Evolutionary conservation across 2,113 vertebrate genomes (phyloP).

Genomic region (Heptranchias perlo): DNA sequence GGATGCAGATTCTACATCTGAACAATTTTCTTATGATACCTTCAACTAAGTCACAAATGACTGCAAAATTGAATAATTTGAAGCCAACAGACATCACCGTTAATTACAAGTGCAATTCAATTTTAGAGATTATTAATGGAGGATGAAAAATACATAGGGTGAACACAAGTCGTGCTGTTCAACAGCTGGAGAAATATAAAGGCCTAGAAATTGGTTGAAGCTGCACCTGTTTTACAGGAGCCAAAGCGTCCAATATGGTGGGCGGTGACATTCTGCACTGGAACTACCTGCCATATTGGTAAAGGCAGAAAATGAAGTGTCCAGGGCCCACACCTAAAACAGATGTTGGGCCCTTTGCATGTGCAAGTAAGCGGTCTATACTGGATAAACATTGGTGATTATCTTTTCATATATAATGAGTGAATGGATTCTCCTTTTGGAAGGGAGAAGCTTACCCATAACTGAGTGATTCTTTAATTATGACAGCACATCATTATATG

Average conservation of each 20-base stretch:
- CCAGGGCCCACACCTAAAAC: neutral
- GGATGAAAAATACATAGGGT: neutral
- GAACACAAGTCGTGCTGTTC: neutral
- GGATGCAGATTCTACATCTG: too few relatives aligned
- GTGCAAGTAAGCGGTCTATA: neutral
- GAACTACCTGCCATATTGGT: neutral
- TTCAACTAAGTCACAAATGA: neutral
- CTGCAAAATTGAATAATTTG: neutral
- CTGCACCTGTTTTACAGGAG: neutral
- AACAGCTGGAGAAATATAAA: neutral
- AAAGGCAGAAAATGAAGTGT: neutral
- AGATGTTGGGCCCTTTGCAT: neutral
- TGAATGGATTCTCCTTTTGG: neutral
- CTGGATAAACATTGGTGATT: neutral
- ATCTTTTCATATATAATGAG: neutral
- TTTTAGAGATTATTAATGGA: neutral
- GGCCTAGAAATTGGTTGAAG: too few relatives aligned
- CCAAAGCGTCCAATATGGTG: neutral
- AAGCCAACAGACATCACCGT: neutral
- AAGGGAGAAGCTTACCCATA: neutral
- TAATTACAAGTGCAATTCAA: neutral
- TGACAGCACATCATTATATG: neutral
- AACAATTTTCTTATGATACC: neutral
- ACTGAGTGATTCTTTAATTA: neutral
- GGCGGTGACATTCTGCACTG: neutral